phyloP scores from a whole-genome alignment of 2,888 invertebrate genomes.

The Euproctis similis region DNA sequence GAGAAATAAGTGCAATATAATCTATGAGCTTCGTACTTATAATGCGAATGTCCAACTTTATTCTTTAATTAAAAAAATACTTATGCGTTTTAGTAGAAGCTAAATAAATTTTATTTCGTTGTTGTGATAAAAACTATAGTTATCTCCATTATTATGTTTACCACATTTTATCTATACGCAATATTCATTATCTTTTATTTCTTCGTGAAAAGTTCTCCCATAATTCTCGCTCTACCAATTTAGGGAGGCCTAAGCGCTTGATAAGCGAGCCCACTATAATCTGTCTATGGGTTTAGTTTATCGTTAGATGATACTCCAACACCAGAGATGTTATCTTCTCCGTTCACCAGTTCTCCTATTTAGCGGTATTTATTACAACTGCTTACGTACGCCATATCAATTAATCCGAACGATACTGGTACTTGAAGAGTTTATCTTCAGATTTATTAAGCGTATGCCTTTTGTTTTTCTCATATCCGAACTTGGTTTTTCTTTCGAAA shows the following conservation, averaged over 20 bases:
- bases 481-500: too few species aligned
- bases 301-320: constrained; percentile 53
- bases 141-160: constrained; percentile 60
- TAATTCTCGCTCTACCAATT: constrained; percentile 68
- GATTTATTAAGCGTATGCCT: too few species aligned
- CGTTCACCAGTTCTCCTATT: constrained; percentile 44
- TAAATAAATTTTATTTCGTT: neutral
- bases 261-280: constrained; percentile 67
- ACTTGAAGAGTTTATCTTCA: too few species aligned
- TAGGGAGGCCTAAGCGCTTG: constrained; percentile 55
- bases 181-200: constrained; percentile 68
- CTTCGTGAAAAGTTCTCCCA: constrained; percentile 59
- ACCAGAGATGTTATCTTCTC: constrained; percentile 52
- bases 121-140: constrained; percentile 23
- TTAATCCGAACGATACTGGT: constrained; percentile 33
- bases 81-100: too few species aligned
- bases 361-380: constrained; percentile 34
- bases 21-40: too few species aligned
- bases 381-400: constrained; percentile 32
- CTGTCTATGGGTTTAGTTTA: constrained; percentile 52
- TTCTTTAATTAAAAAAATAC: too few species aligned
- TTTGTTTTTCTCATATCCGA: too few species aligned
- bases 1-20: too few species aligned
- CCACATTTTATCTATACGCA: too few species aligned
- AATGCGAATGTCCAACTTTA: too few species aligned